Base-by-base conservation (phyloP, 2,888 invertebrate species). In the Pollenia labialis region DNA sequence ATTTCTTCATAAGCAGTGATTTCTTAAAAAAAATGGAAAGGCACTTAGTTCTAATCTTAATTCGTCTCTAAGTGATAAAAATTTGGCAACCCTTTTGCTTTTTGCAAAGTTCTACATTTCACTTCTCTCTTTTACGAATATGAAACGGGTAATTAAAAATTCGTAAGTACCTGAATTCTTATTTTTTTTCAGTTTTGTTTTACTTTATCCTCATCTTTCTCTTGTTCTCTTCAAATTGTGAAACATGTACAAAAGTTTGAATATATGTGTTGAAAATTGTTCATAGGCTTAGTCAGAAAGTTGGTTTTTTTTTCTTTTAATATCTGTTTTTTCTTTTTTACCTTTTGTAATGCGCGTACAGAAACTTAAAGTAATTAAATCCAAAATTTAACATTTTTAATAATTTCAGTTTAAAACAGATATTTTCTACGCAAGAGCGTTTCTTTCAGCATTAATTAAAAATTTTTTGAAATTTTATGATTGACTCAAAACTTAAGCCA, bases 81-180 rank as follows among this genome's bases (percentile, higher is more conserved):
- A n/a, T n/a, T 1, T 46, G 66, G 79, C 72, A 69, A 80, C 74
- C 7, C 58, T 68, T 23, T 10, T 32, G 10, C 0, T 32, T 32
- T 32, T 32, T 32, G 46, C 40, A 48, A 16, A 44, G 40, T 69
- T 66, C 14, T 48, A 64, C 52, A 16, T 32, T 44, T 60, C 8
- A 8, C 44, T 44, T 64, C 48, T 18, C 23, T 32, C 52, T 16
- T 32, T 56, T 56, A 83, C 14, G 52, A 76, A 44, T 56, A 50
- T 58, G 52, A 72, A 83, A 60, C 52, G 48, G 81, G 72, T 85
- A 85, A 85, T 85, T 85, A 85, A 77, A 81, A 85, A 71, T 58
- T 50, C 72, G 23, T 77, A 85, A 77, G 81, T 77, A 77, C 72
- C 16, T 81, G 66, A 10, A 64, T 54, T 6, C 32, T 69, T 62